Evolutionary conservation across 2,888 invertebrate species (phyloP).

Genomic region (Azorinus chamasolen): DNA sequence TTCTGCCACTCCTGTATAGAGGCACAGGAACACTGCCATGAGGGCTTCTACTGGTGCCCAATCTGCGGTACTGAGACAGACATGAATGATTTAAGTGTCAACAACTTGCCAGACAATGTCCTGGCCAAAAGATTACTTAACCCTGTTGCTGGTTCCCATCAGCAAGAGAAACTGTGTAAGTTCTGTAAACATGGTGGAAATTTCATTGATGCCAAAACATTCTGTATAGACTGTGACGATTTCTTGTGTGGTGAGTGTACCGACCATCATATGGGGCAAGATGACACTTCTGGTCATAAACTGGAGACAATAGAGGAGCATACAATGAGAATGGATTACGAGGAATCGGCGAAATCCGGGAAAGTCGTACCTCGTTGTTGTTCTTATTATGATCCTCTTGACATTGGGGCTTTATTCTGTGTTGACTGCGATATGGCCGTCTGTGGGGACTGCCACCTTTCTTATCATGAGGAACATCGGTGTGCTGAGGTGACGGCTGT

Average conservation of each 20-base stretch:
- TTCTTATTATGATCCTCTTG: conserved; percentile 75
- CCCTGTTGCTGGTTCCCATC: conserved; percentile 49
- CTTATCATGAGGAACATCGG: conserved; percentile 72
- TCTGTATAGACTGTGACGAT: conserved; percentile 79
- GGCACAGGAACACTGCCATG: conserved; percentile 47
- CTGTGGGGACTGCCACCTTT: conserved; percentile 76
- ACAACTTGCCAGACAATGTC: conserved; percentile 72
- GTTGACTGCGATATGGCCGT: conserved; percentile 78
- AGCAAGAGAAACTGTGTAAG: conserved; percentile 65
- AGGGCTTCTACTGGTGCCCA: conserved; percentile 73
- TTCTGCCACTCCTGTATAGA: conserved; percentile 69
- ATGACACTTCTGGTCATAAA: conserved; percentile 74
- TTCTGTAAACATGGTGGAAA: conserved; percentile 73
- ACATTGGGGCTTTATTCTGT: conserved; percentile 78
- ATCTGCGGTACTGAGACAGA: conserved; percentile 69
- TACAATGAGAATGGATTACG: conserved; percentile 49
- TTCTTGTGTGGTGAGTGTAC: conserved; percentile 74
- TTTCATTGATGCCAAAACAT: conserved; percentile 67
- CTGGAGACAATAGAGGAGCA: conserved; percentile 70
- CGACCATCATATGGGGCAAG: conserved; percentile 67
- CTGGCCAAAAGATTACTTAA: conserved; percentile 74
- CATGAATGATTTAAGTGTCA: conserved; percentile 44
- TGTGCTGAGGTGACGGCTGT: conserved; percentile 79
- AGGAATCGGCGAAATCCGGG: conserved; percentile 47
- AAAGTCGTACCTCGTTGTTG: conserved; percentile 75